Base-by-base conservation (phyloP, 1,140 invertebrate species). In the Matsumurasca onukii region DNA sequence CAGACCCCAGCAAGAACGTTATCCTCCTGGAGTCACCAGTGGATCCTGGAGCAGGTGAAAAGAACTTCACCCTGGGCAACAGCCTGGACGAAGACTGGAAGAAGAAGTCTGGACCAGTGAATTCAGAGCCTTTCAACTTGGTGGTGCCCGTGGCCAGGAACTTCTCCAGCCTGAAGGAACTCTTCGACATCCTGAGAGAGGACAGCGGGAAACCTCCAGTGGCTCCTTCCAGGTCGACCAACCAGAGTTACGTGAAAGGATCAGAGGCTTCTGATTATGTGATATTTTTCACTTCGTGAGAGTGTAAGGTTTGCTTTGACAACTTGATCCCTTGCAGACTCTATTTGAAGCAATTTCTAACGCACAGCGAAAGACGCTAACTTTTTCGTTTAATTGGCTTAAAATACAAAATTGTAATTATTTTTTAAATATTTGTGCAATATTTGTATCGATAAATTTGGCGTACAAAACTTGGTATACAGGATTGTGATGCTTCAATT, bases 121-220 rank as follows among this genome's bases (percentile, higher is more conserved):
- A 59, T 24, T 9, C 3, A 2, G 55, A 59, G 25, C 55, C 55
- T 27, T 59, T 59, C 55, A 24, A 25, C 13, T 12, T 59, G 24
- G 25, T 59, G 24, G 55, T 59, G 2, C 55, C 55, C 13, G 25
- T 59, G 5, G 55, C 55, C 24, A 59, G 55, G 55, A 59, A 59
- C 25, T 59, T 59, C 55, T 59, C 55, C 25, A 59, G 55, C n/a
- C 55, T 59, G 3, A 24, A 25, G 3, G 55, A 59, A 27, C 55
- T 59, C 24, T 59, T 59, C 25, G 3, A 27, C 2, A 59, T 59
- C 22, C 55, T 59, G 3, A 2, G 55, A 2, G 55, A 59, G 25
- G 49, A 52, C 22, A 27, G 24, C 55, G 12, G 15, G 5, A 25
- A 27, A 24, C 22, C 15, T 3, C 55, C 55, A 22, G 3, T 12